Base-by-base conservation (phyloP, 1,140 invertebrate species). In the Venturia canescens region DNA sequence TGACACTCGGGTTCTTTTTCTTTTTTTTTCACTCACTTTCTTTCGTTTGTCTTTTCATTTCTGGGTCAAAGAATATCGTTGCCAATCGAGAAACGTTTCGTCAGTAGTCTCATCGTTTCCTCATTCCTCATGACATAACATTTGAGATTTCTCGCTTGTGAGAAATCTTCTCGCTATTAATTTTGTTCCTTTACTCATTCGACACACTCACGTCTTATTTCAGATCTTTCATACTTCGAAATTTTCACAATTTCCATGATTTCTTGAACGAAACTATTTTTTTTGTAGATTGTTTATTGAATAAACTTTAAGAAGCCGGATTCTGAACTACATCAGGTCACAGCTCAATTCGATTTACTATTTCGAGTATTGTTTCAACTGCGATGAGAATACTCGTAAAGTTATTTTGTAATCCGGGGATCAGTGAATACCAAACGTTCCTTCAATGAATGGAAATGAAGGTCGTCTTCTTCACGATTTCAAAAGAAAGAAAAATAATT, bases 11-110 rank as follows among this genome's bases (percentile, higher is more conserved):
- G 27, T 3, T 15, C n/a, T 1, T 69, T 29, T 31, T 69, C n/a
- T 23, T 31, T 69, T 31, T 16, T 11, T n/a, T 69, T n/a, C 66
- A 13, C 66, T 18, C 60, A 21, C n/a, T 63, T 26, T 26, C 60
- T 23, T 23, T 31, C 27, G 27, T 31, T 29, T 69, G 9, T 69
- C 27, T 31, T 31, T 69, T 31, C 27, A 27, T 69, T 69, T 69
- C 66, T 29, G 66, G 66, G 66, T 69, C 66, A 69, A 69, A 69
- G 29, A n/a, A 29, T 31, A 69, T 69, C 66, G 66, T 69, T 69
- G 27, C 66, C 66, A 69, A 69, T 69, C 66, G 66, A 69, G 66
- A 69, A 69, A 69, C 66, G 66, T 69, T 69, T 69, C 15, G 66
- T 69, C 13, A 69, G 27, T 69, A 16, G 38, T 31, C 29, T 29